phyloP scores from a whole-genome alignment of 2,797 vertebrate genomes.

The Syndactyla subalaris region DNA sequence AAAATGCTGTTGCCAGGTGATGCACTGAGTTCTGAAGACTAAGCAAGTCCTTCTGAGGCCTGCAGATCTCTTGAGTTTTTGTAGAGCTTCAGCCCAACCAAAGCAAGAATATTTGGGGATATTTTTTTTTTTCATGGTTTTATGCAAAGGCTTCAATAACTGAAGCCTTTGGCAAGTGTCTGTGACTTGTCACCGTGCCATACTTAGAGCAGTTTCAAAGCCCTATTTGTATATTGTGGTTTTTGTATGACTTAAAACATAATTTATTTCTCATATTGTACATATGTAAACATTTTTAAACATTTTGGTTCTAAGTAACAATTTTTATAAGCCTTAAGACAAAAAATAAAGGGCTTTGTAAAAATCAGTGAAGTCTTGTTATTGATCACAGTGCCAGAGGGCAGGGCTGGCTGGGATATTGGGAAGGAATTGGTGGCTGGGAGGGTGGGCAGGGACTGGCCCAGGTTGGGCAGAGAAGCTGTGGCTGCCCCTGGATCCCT shows the following conservation, averaged over 20 bases:
- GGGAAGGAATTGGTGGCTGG: neutral
- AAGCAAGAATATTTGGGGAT: conserved; percentile 41
- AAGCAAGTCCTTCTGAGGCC: neutral
- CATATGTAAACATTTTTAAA: conserved; percentile 68
- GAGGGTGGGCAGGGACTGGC: neutral
- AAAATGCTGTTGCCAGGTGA: neutral
- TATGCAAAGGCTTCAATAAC: neutral
- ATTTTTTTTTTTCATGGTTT: neutral
- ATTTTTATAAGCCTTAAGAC: conserved; percentile 62
- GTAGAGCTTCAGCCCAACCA: conserved; percentile 53
- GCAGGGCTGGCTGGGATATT: accelerated
- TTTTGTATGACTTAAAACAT: conserved; percentile 67
- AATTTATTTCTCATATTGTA: conserved; percentile 80
- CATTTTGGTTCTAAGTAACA: conserved; percentile 22
- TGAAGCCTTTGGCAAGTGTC: conserved; percentile 20
- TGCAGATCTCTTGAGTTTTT: neutral
- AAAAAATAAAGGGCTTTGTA: conserved; percentile 56
- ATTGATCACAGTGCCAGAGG: neutral
- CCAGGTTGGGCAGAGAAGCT: neutral
- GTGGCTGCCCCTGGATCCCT: neutral
- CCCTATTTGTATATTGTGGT: conserved; percentile 75
- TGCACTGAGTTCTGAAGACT: conserved; percentile 1
- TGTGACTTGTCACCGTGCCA: conserved; percentile 25
- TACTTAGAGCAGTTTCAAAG: conserved; percentile 51
- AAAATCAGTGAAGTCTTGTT: neutral